Conservation (phyloP, 2,797 vertebrate genomes). For the Rhinophrynus dorsalis region DNA sequence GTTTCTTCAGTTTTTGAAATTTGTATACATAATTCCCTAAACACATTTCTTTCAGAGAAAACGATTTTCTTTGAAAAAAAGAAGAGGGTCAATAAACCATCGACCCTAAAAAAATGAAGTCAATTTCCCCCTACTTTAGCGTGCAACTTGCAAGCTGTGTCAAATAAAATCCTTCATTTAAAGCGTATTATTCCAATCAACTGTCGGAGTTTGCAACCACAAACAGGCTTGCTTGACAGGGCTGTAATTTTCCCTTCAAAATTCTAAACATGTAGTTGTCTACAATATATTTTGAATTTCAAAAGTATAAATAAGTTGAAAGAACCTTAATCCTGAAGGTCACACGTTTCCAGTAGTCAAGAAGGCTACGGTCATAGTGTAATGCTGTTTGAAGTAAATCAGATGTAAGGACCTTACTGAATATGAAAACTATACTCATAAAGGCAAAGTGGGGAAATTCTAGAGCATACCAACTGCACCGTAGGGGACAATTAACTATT, state of each 20-base stretch:
- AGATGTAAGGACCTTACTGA: too few species aligned
- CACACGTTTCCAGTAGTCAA: neutral
- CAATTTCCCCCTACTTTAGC: too few species aligned
- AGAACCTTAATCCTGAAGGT: conserved; percentile 1
- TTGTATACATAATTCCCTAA: too few species aligned
- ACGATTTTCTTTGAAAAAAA: too few species aligned
- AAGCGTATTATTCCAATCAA: neutral
- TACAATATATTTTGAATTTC: conserved; percentile 26
- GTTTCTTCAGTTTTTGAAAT: too few species aligned
- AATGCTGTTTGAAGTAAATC: too few species aligned
- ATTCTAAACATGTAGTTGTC: conserved; percentile 4
- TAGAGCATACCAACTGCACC: too few species aligned
- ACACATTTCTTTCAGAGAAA: too few species aligned
- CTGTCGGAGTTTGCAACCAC: conserved; percentile 12
- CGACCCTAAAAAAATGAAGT: neutral
- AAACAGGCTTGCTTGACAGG: conserved; percentile 9
- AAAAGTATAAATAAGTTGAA: neutral
- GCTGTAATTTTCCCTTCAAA: conserved; percentile 17
- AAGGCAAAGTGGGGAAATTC: too few species aligned
- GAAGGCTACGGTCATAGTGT: too few species aligned
- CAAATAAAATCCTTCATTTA: conserved; percentile 5
- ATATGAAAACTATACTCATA: too few species aligned
- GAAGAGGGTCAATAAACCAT: neutral
- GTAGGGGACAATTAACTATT: too few species aligned
- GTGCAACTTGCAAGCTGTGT: neutral